Conservation (phyloP, 2,797 vertebrate genomes). For the Anomalospiza imberbis region DNA sequence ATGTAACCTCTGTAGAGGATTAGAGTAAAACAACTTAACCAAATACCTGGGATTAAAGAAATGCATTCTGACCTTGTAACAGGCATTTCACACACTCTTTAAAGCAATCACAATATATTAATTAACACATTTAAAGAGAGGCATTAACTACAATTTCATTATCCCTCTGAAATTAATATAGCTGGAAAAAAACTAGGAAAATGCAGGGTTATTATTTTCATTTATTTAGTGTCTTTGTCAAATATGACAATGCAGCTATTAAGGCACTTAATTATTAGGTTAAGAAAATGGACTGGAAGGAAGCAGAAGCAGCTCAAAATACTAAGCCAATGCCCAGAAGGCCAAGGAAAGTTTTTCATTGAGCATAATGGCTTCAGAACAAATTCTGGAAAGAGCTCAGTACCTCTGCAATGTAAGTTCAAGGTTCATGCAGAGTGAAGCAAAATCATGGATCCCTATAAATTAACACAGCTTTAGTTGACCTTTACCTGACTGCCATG, state of each 20-base stretch:
- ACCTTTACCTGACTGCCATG: not conserved
- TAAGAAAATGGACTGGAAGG: not conserved
- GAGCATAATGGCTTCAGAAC: not conserved
- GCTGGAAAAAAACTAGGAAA: not conserved
- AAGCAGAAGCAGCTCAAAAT: not conserved
- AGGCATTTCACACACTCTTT: not conserved
- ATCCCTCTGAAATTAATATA: not conserved
- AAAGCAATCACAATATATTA: not conserved
- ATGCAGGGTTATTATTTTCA: not conserved
- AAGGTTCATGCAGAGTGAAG: not conserved
- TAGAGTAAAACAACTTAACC: not conserved
- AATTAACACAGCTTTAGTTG: not conserved
- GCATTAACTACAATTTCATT: not conserved
- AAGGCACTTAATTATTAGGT: not conserved
- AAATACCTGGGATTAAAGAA: not conserved
- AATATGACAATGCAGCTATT: not conserved
- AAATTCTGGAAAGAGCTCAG: not conserved
- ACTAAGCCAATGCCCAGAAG: not conserved
- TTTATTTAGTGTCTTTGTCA: not conserved
- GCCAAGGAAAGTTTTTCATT: not conserved
- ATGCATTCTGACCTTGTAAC: not conserved
- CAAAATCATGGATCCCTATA: not conserved
- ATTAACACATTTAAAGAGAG: not conserved
- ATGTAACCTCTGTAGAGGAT: not conserved
- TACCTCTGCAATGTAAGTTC: not conserved